Percentiles rank a stretch among this genome's conserved stretches.
phyloP scores from a whole-genome alignment of 1,140 invertebrate species.

The Drosophila tani region DNA sequence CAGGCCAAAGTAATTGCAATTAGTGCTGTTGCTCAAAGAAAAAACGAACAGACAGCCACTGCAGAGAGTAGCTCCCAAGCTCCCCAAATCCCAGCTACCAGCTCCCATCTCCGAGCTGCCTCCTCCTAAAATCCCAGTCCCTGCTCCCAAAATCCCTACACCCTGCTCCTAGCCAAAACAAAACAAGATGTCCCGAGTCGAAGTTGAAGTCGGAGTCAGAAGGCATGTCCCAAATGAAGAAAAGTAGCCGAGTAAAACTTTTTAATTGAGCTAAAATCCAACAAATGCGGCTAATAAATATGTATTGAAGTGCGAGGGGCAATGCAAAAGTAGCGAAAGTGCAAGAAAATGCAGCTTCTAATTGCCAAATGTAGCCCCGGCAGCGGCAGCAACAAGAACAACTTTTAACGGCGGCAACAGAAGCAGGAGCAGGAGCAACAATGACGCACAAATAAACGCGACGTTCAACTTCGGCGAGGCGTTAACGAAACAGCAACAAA shows the following conservation, averaged over 20 bases:
- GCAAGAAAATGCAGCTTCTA: constrained; percentile 67
- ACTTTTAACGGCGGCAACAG: constrained; percentile 19
- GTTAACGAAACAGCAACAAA: constrained; percentile 77
- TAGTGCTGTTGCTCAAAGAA: constrained; percentile 46
- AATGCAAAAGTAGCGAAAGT: constrained; percentile 49
- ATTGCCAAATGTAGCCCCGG: constrained; percentile 76
- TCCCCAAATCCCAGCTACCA: constrained; percentile 7
- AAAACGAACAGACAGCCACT: constrained; percentile 41
- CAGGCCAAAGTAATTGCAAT: constrained; percentile 73
- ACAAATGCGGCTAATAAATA: constrained; percentile 83
- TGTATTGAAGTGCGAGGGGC: constrained; percentile 68
- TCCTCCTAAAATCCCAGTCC: neutral
- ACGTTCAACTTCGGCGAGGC: constrained; percentile 74
- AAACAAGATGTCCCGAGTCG: constrained; percentile 45
- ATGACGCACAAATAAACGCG: constrained; percentile 71
- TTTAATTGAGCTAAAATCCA: constrained; percentile 83
- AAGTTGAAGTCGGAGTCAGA: constrained; percentile 57
- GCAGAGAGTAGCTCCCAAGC: constrained; percentile 7
- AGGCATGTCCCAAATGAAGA: constrained; percentile 72
- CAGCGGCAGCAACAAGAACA: constrained; percentile 30
- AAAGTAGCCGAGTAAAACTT: constrained; percentile 80
- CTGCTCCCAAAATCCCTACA: neutral
- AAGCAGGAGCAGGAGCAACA: constrained; percentile 31
- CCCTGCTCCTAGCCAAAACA: constrained; percentile 20
- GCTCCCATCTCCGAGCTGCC: neutral